Percentiles rank a stretch among this genome's conserved stretches.
Conservation (phyloP, 1,140 invertebrate species). For the Achroia grisella region DNA sequence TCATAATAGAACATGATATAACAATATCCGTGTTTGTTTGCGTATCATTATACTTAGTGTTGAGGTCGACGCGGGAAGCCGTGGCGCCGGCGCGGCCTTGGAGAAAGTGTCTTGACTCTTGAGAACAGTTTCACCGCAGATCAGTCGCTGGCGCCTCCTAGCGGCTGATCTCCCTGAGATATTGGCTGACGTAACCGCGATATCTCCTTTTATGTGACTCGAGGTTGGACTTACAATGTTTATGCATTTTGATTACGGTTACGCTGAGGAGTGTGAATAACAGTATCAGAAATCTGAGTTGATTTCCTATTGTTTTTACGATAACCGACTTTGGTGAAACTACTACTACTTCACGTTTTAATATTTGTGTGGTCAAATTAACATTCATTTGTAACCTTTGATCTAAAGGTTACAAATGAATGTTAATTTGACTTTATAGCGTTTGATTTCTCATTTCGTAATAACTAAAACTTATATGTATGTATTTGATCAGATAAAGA, state of each 20-base stretch:
- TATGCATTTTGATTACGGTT: not conserved
- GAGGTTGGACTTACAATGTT: not conserved
- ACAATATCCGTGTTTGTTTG: constrained; percentile 44
- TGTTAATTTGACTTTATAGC: too few relatives aligned
- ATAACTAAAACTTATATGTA: too few relatives aligned
- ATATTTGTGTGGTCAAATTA: too few relatives aligned
- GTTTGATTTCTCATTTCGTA: too few relatives aligned
- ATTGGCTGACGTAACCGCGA: constrained; percentile 13
- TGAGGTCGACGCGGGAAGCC: constrained; percentile 19
- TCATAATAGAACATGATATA: constrained; percentile 42
- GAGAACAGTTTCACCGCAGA: constrained; percentile 33
- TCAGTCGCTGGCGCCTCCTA: constrained; percentile 11
- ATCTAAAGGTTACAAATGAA: too few relatives aligned
- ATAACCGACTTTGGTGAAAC: too few relatives aligned
- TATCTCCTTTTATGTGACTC: constrained; percentile 15
- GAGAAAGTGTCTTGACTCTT: constrained; percentile 41
- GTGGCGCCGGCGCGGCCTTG: constrained; percentile 51
- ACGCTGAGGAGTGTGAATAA: not conserved
- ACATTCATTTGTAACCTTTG: too few relatives aligned
- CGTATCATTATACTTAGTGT: constrained; percentile 21
- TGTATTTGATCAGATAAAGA: too few relatives aligned
- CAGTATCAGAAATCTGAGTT: too few relatives aligned
- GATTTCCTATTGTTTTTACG: too few relatives aligned
- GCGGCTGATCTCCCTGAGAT: constrained; percentile 22
- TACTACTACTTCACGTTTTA: too few relatives aligned